Conservation (phyloP, 2,888 invertebrate genomes). For the Opisthograptis luteolata region DNA sequence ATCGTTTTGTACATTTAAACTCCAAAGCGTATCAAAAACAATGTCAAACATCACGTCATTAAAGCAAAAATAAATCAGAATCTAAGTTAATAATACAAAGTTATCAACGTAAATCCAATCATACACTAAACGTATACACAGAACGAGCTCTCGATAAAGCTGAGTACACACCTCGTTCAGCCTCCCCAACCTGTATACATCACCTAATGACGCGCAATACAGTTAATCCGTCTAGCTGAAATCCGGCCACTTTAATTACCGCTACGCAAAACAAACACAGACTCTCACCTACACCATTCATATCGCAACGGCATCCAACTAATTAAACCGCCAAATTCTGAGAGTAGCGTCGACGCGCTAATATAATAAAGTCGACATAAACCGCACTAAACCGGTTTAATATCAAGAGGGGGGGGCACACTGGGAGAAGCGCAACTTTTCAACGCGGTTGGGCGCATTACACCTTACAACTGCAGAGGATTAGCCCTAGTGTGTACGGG, state of each 20-base stretch:
- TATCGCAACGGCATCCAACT: constrained; percentile 47
- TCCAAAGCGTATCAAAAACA: too few species aligned
- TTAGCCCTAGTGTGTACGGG: constrained; percentile 64
- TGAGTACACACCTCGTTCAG: constrained; percentile 1
- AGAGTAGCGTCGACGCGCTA: constrained; percentile 69
- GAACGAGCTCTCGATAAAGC: constrained; percentile 10
- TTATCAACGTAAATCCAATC: background rate
- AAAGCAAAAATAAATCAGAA: too few species aligned
- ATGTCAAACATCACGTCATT: too few species aligned
- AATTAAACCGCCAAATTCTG: constrained; percentile 34
- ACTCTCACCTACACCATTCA: constrained; percentile 52
- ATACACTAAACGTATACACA: background rate
- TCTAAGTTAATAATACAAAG: too few species aligned
- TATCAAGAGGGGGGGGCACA: constrained; percentile 64
- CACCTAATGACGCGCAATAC: constrained; percentile 18
- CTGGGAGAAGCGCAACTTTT: constrained; percentile 67
- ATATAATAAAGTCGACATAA: constrained; percentile 80
- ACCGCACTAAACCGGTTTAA: constrained; percentile 78
- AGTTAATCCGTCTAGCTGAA: constrained; percentile 37
- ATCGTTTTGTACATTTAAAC: too few species aligned
- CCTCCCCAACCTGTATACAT: constrained; percentile 2
- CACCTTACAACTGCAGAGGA: constrained; percentile 68
- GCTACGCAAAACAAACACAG: constrained; percentile 37
- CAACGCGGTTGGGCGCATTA: constrained; percentile 67
- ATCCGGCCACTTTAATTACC: constrained; percentile 40